These are phyloP conservation scores for Tridacna gigas DNA, from an alignment of 2,888 invertebrate species.

Conservation along the genomic window DNA sequence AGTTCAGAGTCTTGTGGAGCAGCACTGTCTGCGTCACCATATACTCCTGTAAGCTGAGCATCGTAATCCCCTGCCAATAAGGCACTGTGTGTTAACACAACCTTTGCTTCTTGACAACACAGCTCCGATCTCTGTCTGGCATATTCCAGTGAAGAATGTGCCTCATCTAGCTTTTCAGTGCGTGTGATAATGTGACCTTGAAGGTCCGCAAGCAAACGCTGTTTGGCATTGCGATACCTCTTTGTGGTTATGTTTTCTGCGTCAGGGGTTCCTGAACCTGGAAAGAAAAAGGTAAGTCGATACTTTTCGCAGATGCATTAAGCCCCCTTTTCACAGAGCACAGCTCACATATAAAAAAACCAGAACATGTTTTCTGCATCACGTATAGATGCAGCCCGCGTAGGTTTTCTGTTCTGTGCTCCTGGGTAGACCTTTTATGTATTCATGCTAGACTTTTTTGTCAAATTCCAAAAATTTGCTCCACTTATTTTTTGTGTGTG, in stretches of 20 bases:
- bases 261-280: slow-evolving; percentile 19
- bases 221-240: slow-evolving; percentile 78
- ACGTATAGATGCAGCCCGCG: too few species aligned
- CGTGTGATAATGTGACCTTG: slow-evolving; percentile 77
- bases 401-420: too few species aligned
- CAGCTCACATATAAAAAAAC: too few species aligned
- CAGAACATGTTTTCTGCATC: too few species aligned
- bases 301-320: too few species aligned
- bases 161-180: slow-evolving; percentile 78
- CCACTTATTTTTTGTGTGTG: too few species aligned
- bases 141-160: slow-evolving; percentile 80
- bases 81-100: slow-evolving; percentile 74
- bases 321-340: too few species aligned
- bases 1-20: slow-evolving; percentile 76
- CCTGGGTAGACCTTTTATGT: too few species aligned
- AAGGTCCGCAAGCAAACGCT: slow-evolving; percentile 79
- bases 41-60: slow-evolving; percentile 78
- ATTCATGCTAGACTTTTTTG: too few species aligned
- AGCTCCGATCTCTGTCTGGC: slow-evolving; percentile 79
- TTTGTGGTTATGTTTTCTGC: slow-evolving; percentile 65
- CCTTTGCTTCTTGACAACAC: slow-evolving; percentile 79
- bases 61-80: slow-evolving; percentile 82
- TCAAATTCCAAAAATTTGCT: too few species aligned
- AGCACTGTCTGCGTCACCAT: slow-evolving; percentile 77
- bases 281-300: not conserved